Percentiles rank a stretch among this genome's conserved stretches.
phyloP scores from a whole-genome alignment of 2,113 vertebrate genomes.

The Pungitius pungitius region DNA sequence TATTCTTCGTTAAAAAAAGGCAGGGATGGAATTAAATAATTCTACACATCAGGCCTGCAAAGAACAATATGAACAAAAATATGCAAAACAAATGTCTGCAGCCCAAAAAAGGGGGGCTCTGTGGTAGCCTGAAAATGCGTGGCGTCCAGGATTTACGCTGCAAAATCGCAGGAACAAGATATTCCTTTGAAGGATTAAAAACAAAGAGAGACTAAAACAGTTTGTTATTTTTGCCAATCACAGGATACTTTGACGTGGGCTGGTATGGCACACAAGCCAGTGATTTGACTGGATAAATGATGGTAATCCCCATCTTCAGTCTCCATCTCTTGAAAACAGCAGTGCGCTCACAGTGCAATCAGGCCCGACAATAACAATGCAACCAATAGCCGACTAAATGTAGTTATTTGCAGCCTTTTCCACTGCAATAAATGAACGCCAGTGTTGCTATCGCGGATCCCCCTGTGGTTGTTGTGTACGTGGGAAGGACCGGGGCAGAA shows the following conservation, averaged over 20 bases:
- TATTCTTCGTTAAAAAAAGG: conserved; percentile 62
- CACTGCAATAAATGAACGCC: conserved; percentile 36
- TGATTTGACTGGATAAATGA: conserved; percentile 71
- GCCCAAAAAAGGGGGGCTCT: conserved; percentile 35
- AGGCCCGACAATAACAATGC: conserved; percentile 26
- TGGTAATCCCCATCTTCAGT: conserved; percentile 83
- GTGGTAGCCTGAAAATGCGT: conserved; percentile 46
- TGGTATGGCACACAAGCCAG: conserved; percentile 64
- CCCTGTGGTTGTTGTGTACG: conserved; percentile 21
- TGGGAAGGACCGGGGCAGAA: conserved; percentile 36
- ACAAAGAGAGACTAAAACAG: conserved; percentile 46
- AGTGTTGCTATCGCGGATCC: conserved; percentile 41
- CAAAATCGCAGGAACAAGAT: not conserved
- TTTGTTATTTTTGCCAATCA: conserved; percentile 74
- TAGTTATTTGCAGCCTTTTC: conserved; percentile 3
- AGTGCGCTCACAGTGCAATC: conserved; percentile 56
- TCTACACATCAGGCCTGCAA: not conserved
- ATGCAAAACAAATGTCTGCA: conserved; percentile 24
- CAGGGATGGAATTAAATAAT: conserved; percentile 8
- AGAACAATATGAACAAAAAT: not conserved
- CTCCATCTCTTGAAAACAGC: conserved; percentile 82
- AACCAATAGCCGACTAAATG: conserved; percentile 14
- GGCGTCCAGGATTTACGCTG: conserved; percentile 22
- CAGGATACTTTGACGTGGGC: conserved; percentile 60
- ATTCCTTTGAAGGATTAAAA: conserved; percentile 2